A percentile compares a stretch with the other conserved stretches of the same genome.
These are phyloP conservation scores for Harpagus bidentatus DNA, from an alignment of 2,113 vertebrate species.

Conservation along the genomic window DNA sequence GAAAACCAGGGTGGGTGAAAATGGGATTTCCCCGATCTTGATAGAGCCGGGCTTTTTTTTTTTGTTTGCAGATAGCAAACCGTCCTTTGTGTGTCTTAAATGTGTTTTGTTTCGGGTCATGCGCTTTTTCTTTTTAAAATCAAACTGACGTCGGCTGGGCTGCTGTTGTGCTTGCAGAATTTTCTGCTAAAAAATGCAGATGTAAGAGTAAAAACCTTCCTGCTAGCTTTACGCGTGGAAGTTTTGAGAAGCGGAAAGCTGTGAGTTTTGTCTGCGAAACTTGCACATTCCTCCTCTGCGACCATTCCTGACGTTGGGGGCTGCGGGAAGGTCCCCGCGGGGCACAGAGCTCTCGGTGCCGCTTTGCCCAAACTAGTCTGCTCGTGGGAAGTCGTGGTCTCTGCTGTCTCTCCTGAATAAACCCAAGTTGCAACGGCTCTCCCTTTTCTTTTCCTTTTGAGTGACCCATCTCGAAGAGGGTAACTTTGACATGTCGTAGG, in stretches of 20 bases:
- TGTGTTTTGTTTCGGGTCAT: slow-evolving; percentile 24
- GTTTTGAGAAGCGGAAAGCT: background rate
- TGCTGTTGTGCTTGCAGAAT: slow-evolving; percentile 32
- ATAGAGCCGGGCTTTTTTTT: background rate
- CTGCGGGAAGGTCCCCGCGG: background rate
- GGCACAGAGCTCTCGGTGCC: background rate
- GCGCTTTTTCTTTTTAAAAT: slow-evolving; percentile 37
- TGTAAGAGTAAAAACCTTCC: slow-evolving; percentile 29
- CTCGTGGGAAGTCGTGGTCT: background rate
- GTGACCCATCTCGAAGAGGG: background rate
- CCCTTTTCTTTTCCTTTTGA: background rate
- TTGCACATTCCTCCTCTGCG: background rate
- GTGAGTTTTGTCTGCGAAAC: background rate
- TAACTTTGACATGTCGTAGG: background rate
- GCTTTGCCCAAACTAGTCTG: background rate
- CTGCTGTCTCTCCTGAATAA: background rate
- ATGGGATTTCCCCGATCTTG: slow-evolving; percentile 21
- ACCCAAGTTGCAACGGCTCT: background rate
- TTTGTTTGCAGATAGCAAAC: slow-evolving; percentile 31
- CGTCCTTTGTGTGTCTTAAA: slow-evolving; percentile 30
- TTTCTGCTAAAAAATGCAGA: slow-evolving; percentile 46
- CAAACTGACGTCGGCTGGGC: slow-evolving; percentile 7
- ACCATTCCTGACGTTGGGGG: background rate
- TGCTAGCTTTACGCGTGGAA: background rate
- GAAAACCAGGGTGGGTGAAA: slow-evolving; percentile 28